Conservation (phyloP, 2,797 vertebrate genomes). For the Typhlichthys eigenmanni region DNA sequence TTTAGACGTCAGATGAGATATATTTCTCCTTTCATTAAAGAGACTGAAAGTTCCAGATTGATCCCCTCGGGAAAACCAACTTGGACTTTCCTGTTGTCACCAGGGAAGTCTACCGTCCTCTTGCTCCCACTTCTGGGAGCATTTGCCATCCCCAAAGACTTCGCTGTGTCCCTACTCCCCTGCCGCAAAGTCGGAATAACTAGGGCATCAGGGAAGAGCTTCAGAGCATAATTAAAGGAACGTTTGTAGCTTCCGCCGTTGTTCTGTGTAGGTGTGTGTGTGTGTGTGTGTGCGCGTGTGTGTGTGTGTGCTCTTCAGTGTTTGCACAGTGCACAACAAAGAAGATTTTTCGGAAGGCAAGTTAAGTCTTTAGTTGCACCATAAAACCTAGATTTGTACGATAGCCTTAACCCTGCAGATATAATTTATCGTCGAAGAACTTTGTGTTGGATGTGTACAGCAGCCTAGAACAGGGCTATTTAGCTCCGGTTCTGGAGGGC, state of each 20-base stretch:
- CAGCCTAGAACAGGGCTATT: no score
- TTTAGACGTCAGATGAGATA: constrained; percentile 50
- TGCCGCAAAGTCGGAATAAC: constrained; percentile 50
- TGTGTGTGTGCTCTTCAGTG: constrained; percentile 5
- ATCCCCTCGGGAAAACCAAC: constrained; percentile 46
- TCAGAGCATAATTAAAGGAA: constrained; percentile 69
- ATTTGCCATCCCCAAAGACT: constrained; percentile 62
- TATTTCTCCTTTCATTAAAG: constrained; percentile 45
- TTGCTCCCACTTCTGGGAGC: constrained; percentile 63
- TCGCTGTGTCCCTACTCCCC: constrained; percentile 34
- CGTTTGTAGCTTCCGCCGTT: constrained; percentile 42
- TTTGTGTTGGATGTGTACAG: constrained; percentile 18
- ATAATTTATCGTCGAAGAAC: constrained; percentile 21
- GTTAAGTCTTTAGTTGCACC: constrained; percentile 43
- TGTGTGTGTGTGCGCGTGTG: background rate
- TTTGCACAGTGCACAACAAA: constrained; percentile 24
- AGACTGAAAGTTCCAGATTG: constrained; percentile 38
- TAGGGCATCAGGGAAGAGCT: constrained; percentile 72
- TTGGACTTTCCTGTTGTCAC: constrained; percentile 49
- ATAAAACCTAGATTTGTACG: constrained; percentile 37
- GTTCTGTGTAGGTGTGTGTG: constrained; percentile 11
- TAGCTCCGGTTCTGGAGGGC: no score
- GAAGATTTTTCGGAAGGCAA: constrained; percentile 33
- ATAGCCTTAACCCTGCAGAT: constrained; percentile 15
- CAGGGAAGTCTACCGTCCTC: constrained; percentile 59